A percentile compares a stretch with the other conserved stretches of the same genome.
These are phyloP conservation scores for Poeciliopsis prolifica DNA, from an alignment of 2,113 vertebrate species.

Conservation along the genomic window DNA sequence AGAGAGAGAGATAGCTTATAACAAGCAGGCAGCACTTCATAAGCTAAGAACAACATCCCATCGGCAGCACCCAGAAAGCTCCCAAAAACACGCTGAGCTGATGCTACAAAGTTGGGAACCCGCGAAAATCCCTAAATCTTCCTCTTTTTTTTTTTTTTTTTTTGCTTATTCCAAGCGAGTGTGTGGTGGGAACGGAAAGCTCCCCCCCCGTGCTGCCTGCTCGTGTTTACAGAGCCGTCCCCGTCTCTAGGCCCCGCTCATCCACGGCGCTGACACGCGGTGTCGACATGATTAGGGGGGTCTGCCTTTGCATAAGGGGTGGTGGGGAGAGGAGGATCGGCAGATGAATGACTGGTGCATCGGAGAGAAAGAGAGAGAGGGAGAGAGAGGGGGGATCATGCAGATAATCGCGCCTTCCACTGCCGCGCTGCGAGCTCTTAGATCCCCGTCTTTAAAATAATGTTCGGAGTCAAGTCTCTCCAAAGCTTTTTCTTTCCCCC, in stretches of 20 bases:
- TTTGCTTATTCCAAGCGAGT: conserved; percentile 62
- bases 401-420: conserved; percentile 79
- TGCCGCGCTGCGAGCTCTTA: conserved; percentile 67
- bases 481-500: conserved; percentile 38
- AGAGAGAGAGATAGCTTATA: conserved; percentile 59
- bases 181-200: conserved; percentile 34
- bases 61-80: conserved; percentile 62
- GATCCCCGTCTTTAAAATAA: conserved; percentile 84
- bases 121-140: conserved; percentile 78
- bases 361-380: conserved; percentile 22
- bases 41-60: conserved; percentile 75
- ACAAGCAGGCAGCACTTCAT: conserved; percentile 59
- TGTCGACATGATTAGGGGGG: conserved; percentile 75
- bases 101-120: conserved; percentile 73
- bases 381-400: conserved; percentile 61
- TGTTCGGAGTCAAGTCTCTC: conserved; percentile 78
- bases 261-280: conserved; percentile 73
- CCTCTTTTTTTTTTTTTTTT: conserved; percentile 70
- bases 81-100: conserved; percentile 64
- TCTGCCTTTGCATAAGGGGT: conserved; percentile 68
- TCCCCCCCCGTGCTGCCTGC: conserved; percentile 58
- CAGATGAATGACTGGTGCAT: conserved; percentile 80
- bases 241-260: conserved; percentile 77
- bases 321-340: conserved; percentile 61
- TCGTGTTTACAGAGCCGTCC: conserved; percentile 77